phyloP scores from a whole-genome alignment of 2,113 vertebrate species.

The Channa maculata region DNA sequence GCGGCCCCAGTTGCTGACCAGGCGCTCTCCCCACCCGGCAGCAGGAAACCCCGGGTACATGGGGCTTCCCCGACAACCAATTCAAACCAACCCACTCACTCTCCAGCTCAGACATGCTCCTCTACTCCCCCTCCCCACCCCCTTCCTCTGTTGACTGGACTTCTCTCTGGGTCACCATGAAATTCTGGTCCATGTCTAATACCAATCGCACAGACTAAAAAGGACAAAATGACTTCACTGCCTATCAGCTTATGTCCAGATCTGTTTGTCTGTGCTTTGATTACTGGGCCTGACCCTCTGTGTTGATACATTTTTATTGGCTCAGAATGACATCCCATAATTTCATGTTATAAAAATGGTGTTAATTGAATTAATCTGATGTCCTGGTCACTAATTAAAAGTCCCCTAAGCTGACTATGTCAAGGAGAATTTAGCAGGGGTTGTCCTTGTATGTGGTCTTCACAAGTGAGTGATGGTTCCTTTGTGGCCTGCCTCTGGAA shows the following conservation, averaged over 20 bases:
- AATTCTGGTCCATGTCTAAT: conserved; percentile 80
- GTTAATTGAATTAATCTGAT: conserved; percentile 44
- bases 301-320: conserved; percentile 44
- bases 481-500: conserved; percentile 53
- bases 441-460: conserved; percentile 46
- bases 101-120: conserved; percentile 75
- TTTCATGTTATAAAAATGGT: conserved; percentile 59
- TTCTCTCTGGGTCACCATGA: conserved; percentile 77
- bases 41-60: conserved; percentile 69
- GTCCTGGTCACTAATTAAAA: conserved; percentile 56
- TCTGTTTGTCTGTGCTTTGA: conserved; percentile 5
- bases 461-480: conserved; percentile 37
- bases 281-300: conserved; percentile 7
- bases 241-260: conserved; percentile 31
- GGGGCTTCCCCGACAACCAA: conserved; percentile 56
- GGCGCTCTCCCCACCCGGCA: conserved; percentile 43
- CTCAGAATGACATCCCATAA: conserved; percentile 74
- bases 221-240: conserved; percentile 35
- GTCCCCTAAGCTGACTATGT: conserved; percentile 36
- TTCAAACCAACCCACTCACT: conserved; percentile 48
- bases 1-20: conserved; percentile 46
- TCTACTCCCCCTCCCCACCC: conserved; percentile 61
- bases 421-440: conserved; percentile 42
- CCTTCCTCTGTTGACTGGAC: conserved; percentile 73
- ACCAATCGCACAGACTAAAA: conserved; percentile 26